Conservation (phyloP, 2,888 invertebrate genomes). For the Pardosa pseudoannulata region DNA sequence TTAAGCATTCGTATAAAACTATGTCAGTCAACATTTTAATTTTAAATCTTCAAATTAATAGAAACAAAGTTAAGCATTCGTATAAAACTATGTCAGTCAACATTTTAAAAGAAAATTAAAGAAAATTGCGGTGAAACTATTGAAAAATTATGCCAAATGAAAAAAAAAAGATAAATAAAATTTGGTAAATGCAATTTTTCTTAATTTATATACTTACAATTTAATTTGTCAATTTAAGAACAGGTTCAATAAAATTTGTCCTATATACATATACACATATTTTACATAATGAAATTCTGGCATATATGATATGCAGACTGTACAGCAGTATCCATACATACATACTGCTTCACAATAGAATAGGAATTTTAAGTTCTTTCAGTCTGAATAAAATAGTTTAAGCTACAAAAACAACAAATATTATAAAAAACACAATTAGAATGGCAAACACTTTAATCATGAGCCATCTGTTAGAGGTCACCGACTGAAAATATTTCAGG, state of each 20-base stretch:
- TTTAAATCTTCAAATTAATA: too few relatives aligned
- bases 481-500: slow-evolving; percentile 96
- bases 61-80: too few relatives aligned
- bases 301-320: slow-evolving; percentile 63
- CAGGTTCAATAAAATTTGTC: slow-evolving; percentile 11
- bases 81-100: too few relatives aligned
- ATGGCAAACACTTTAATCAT: slow-evolving; percentile 99
- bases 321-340: neutral
- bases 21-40: too few relatives aligned
- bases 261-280: slow-evolving; percentile 8
- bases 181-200: neutral
- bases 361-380: neutral
- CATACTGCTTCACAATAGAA: neutral
- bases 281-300: slow-evolving; percentile 21
- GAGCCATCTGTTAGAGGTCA: slow-evolving; percentile 97
- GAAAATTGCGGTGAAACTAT: too few relatives aligned
- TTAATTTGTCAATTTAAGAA: neutral
- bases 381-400: slow-evolving; percentile 31
- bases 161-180: too few relatives aligned
- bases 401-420: slow-evolving; percentile 91
- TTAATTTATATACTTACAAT: neutral
- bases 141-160: too few relatives aligned
- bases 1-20: too few relatives aligned
- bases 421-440: slow-evolving; percentile 98
- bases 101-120: too few relatives aligned